Percentiles rank a stretch among this genome's conserved stretches.
Conservation (phyloP, 2,888 invertebrate genomes). For the Synergus japonicus region DNA sequence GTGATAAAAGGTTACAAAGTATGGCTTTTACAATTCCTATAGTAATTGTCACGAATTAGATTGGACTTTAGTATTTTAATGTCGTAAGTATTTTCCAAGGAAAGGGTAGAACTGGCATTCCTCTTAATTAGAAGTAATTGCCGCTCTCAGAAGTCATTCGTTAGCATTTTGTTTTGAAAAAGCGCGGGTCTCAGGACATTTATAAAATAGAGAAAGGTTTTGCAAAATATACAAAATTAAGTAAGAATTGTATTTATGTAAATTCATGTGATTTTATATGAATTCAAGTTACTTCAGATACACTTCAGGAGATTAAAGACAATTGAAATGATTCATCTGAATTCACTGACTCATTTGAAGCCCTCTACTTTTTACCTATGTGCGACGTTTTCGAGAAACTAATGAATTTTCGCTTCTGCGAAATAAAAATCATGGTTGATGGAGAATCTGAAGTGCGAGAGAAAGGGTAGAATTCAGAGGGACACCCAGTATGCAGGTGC, state of each 20-base stretch:
- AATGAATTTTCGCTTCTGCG: not conserved
- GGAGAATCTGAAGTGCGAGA: not conserved
- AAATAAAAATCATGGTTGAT: conserved; percentile 4
- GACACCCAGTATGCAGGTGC: conserved; percentile 45
- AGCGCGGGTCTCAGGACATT: not conserved
- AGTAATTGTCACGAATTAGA: conserved; percentile 36
- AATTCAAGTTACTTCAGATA: too few relatives aligned
- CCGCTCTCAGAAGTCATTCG: conserved; percentile 8
- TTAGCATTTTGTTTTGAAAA: conserved; percentile 10
- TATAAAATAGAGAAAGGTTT: not conserved
- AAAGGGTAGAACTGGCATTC: conserved; percentile 13
- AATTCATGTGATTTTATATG: too few relatives aligned
- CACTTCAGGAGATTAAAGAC: too few relatives aligned
- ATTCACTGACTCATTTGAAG: too few relatives aligned
- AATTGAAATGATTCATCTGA: too few relatives aligned
- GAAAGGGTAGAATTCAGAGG: conserved; percentile 18
- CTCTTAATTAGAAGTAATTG: conserved; percentile 34
- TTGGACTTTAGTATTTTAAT: conserved; percentile 20
- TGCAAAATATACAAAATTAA: too few relatives aligned
- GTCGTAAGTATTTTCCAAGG: conserved; percentile 28
- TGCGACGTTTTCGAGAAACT: not conserved
- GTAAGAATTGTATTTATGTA: not conserved
- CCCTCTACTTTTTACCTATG: too few relatives aligned
- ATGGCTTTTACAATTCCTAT: not conserved
- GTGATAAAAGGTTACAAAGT: conserved; percentile 11